Evolutionary conservation across 2,797 vertebrate genomes (phyloP).

Genomic region (Ceyx erithaca): DNA sequence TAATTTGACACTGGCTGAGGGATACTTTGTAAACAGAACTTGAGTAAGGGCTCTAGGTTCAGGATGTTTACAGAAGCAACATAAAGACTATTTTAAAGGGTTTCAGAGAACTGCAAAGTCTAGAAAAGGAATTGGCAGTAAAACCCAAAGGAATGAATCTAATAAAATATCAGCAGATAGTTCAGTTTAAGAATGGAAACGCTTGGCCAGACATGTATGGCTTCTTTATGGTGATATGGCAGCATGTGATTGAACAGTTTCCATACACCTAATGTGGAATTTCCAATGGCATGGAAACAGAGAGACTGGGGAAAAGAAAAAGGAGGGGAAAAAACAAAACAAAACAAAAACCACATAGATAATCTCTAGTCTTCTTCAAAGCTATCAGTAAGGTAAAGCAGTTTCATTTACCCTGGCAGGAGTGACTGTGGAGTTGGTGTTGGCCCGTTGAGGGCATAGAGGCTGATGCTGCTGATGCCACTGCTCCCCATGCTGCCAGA

Average conservation of each 20-base stretch:
- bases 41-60: background rate
- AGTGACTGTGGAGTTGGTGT: slow-evolving; percentile 87
- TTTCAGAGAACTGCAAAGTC: background rate
- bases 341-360: background rate
- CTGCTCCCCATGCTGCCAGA: slow-evolving; percentile 91
- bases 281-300: background rate
- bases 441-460: slow-evolving; percentile 89
- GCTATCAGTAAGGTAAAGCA: background rate
- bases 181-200: background rate
- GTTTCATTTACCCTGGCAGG: slow-evolving; percentile 86
- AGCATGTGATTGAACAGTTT: background rate
- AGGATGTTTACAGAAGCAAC: background rate
- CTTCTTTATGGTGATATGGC: background rate
- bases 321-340: accelerated
- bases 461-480: slow-evolving; percentile 91
- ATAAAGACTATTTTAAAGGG: background rate
- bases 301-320: accelerated
- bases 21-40: background rate
- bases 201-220: background rate
- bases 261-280: background rate
- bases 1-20: background rate
- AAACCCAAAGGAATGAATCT: background rate
- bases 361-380: background rate
- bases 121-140: background rate
- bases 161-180: background rate